phyloP scores from a whole-genome alignment of 2,888 invertebrate species.

The Formica aserva region DNA sequence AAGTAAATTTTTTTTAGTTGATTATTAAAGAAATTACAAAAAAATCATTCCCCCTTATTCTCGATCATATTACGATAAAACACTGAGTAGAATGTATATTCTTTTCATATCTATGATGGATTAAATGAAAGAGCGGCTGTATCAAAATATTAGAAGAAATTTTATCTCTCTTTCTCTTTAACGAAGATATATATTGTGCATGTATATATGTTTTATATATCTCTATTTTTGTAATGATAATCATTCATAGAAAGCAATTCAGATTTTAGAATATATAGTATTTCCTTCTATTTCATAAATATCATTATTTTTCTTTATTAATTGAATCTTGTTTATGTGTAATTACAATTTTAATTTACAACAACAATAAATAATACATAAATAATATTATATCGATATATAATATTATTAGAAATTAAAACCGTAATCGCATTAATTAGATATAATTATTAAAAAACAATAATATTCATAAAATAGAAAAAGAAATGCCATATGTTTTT shows the following conservation, averaged over 20 bases:
- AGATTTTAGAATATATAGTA: neutral
- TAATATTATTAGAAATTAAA: neutral
- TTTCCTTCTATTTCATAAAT: neutral
- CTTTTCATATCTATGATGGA: conserved; percentile 11
- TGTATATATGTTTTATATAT: neutral
- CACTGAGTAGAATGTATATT: conserved; percentile 25
- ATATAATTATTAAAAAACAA: neutral
- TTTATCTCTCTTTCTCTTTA: neutral
- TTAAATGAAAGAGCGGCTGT: conserved; percentile 36
- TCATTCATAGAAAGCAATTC: neutral
- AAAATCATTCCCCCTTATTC: neutral
- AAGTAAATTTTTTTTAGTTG: too few species aligned
- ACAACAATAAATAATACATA: neutral
- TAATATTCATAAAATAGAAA: neutral
- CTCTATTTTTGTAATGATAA: neutral
- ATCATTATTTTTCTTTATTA: neutral
- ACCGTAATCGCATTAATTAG: neutral
- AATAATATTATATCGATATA: neutral
- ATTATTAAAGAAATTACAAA: too few species aligned
- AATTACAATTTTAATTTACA: neutral
- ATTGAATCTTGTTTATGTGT: neutral
- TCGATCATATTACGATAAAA: conserved; percentile 3
- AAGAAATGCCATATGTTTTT: neutral
- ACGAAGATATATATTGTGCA: neutral
- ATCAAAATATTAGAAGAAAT: conserved; percentile 32